phyloP scores from a whole-genome alignment of 92 coral and sea anemone genomes.

The Scolanthus callimorphus region DNA sequence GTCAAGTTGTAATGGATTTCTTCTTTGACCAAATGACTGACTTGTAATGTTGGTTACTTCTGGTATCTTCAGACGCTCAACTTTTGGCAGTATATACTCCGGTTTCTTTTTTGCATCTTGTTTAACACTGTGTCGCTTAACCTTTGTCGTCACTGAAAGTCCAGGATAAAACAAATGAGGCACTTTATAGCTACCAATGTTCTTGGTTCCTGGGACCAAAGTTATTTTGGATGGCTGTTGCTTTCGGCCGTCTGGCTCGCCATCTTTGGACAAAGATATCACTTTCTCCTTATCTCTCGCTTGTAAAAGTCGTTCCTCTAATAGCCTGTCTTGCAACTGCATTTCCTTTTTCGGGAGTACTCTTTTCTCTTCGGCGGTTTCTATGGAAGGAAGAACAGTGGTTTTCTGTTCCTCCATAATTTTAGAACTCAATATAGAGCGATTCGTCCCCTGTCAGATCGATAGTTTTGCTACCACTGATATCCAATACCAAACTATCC shows the following conservation, averaged over 20 bases:
- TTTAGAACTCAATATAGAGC: no score
- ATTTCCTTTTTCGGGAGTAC: conserved; percentile 12
- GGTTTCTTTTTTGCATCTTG: conserved; percentile 1
- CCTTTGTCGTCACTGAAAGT: conserved; percentile 4
- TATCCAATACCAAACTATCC: no score
- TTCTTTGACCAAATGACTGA: no score
- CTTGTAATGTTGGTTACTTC: neutral
- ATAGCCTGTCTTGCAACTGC: conserved; percentile 13
- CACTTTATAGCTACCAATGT: neutral
- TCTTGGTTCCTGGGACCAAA: neutral
- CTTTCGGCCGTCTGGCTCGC: neutral
- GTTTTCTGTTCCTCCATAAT: no score
- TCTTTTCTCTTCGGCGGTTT: conserved; percentile 14
- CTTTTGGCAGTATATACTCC: conserved; percentile 3
- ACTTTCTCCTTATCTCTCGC: conserved; percentile 14
- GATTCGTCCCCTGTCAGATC: no score
- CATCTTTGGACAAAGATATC: neutral
- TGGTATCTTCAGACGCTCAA: neutral
- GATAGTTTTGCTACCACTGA: no score
- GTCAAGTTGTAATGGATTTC: no score
- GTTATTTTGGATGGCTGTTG: conserved; percentile 1
- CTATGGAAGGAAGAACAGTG: neutral
- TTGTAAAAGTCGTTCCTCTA: conserved; percentile 16
- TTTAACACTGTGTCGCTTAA: neutral
- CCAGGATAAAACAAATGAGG: conserved; percentile 11